Base-by-base conservation (phyloP, 1,140 invertebrate genomes). In the Cataglyphis hispanica region DNA sequence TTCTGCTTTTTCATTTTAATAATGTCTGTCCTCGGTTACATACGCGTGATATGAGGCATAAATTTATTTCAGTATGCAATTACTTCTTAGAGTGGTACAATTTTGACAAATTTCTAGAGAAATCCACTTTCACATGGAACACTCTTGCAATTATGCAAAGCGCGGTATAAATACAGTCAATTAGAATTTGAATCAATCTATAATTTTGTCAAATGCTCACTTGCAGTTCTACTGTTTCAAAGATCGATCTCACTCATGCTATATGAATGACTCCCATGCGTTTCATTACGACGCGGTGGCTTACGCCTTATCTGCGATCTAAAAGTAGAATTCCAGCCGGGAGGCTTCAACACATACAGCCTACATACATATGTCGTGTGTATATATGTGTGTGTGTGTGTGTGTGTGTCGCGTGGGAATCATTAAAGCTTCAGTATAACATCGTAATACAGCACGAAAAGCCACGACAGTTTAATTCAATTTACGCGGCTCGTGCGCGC, bases 261-360 rank as follows among this genome's bases (percentile, higher is more conserved):
- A 58, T 43, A 40, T 40, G 58, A n/a, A 74, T 50, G 76, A 87
- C 66, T 87, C 86, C 50, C 19, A 53, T 11, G 11, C 31, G 53
- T 83, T 83, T 34, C 64, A 37, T 56, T 78, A 67, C 72, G 40
- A 84, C 34, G 70, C 46, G 86, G 53, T 85, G 86, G 70, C 40
- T 87, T 70, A 72, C 80, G 53, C 61, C 67, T 80, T 88, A 89
- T 88, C 87, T 76, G 25, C 56, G 56, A 87, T 92, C 91, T 91
- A 92, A 92, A 92, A 92, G 90, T 91, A 87, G 91, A 90, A 89
- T 88, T 90, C 85, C 72, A 75, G 53, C 70, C 72, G 63, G 75
- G 89, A 72, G 85, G 87, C 75, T 81, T 86, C 64, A 75, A 81
- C 4, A 31, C 31, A 31, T 31, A 31, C 4, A 85, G 76, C 60